Conservation (phyloP, 2,113 vertebrate species). For the Otocyon megalotis region DNA sequence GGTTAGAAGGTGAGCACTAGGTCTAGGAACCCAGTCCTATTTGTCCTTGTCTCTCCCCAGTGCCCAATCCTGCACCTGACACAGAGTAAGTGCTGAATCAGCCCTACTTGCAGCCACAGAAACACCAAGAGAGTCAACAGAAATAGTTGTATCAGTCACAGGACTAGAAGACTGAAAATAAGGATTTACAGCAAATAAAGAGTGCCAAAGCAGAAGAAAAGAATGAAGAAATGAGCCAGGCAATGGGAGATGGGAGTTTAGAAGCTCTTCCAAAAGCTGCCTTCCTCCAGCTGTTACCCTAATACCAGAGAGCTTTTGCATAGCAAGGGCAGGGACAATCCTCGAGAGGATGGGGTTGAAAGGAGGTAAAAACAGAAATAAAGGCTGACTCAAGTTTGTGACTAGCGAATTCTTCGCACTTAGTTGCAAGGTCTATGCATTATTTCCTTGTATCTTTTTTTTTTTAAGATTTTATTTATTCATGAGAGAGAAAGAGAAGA, state of each 20-base stretch:
- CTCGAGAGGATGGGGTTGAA: neutral
- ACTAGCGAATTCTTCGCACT: slow-evolving; percentile 4
- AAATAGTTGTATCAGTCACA: neutral
- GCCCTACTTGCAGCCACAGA: neutral
- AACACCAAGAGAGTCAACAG: neutral
- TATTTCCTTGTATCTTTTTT: neutral
- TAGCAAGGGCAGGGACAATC: neutral
- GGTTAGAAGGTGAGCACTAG: neutral
- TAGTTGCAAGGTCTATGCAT: neutral
- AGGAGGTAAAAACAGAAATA: neutral
- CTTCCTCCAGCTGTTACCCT: neutral
- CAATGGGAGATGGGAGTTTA: neutral
- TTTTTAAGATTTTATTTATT: no score
- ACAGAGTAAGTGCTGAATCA: neutral
- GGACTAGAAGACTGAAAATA: slow-evolving; percentile 13
- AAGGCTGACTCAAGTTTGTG: neutral
- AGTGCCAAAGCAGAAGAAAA: neutral
- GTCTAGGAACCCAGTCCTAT: neutral
- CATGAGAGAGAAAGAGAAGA: no score
- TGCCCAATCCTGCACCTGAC: neutral
- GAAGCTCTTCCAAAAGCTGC: neutral
- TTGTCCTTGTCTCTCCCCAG: neutral
- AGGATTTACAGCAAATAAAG: neutral
- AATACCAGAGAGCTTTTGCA: neutral
- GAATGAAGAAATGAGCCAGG: neutral